phyloP scores from a whole-genome alignment of 1,140 invertebrate genomes.

The Diorhabda sublineata region DNA sequence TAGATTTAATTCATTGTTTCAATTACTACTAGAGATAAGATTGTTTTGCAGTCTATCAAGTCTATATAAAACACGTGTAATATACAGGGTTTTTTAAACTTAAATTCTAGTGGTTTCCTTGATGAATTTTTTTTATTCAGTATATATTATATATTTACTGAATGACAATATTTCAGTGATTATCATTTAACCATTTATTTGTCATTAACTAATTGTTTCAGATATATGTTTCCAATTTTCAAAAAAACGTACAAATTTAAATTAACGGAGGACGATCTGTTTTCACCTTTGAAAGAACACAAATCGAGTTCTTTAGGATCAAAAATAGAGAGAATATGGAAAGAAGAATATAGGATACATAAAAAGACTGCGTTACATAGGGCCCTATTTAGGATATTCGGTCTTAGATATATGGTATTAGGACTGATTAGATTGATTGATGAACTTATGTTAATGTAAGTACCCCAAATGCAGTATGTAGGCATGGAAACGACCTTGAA shows the following conservation, averaged over 20 bases:
- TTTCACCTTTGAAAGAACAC: slow-evolving; percentile 54
- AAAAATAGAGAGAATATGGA: slow-evolving; percentile 52
- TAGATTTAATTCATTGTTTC: too few species aligned
- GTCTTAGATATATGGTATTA: slow-evolving; percentile 40
- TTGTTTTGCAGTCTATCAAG: too few species aligned
- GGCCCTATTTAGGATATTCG: slow-evolving; percentile 47
- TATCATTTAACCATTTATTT: too few species aligned
- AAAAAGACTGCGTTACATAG: slow-evolving; percentile 40
- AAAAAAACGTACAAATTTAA: slow-evolving; percentile 52
- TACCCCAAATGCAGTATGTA: slow-evolving; percentile 5
- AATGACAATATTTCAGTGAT: too few species aligned
- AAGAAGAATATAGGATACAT: slow-evolving; percentile 47
- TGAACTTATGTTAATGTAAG: slow-evolving; percentile 46
- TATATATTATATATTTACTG: too few species aligned
- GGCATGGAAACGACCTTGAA: too few species aligned
- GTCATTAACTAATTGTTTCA: slow-evolving; percentile 33
- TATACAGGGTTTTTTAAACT: too few species aligned
- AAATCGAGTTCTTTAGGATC: slow-evolving; percentile 55
- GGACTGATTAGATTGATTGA: slow-evolving; percentile 44
- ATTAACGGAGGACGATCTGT: slow-evolving; percentile 57
- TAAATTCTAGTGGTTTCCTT: too few species aligned
- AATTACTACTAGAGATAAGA: too few species aligned
- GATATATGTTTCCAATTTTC: slow-evolving; percentile 53
- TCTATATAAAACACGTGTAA: too few species aligned
- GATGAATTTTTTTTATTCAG: too few species aligned